Evolutionary conservation across 2,797 vertebrate species (phyloP), one percentile per base, ranked within the genome.

Genomic region (Gobionotothen gibberifrons): DNA sequence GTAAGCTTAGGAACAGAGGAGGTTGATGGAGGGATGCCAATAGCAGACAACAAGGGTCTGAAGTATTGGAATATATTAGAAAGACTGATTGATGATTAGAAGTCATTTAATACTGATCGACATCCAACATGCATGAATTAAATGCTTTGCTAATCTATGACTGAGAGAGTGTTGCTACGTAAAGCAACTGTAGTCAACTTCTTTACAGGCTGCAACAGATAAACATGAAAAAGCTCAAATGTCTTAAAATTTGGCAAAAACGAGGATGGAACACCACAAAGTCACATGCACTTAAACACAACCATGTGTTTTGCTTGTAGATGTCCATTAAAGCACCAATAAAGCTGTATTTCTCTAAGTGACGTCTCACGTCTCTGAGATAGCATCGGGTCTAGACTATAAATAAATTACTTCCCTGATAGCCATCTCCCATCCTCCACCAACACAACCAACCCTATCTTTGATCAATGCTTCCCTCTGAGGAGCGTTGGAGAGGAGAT

Each of bases 401-500:
- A 72, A 80, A 70, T 51, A 58, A 67, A 74, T 81, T 74, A 64
- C 54, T 29, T 74, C 21, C 36, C 48, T 61, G 74, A 89, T 81
- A 76, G 69, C 58, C 44, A 76, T 77, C 75, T 76, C 47, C 48
- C 9, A 19, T 67, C 71, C 17, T 69, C 13, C 51, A 60, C 56
- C 21, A 69, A 47, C 49, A 54, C 55, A 56, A 68, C 55, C 40
- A 17, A 47, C 26, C 21, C 22, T 4, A 9, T 32, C 47, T 78
- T 69, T 56, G 83, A 79, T 78, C 43, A 3, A 67, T 71, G 47
- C 56, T 61, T 81, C 52, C 42, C 72, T 63, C 58, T 63, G 44
- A 77, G 74, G 47, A 71, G 56, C 43, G 68, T 42, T 19, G 32
- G 47, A 39, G 57, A 74, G 26, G 44, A 63, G 42, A 44, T 29